Conservation (phyloP, 2,888 invertebrate species). For the Ichneumoninae sp. region DNA sequence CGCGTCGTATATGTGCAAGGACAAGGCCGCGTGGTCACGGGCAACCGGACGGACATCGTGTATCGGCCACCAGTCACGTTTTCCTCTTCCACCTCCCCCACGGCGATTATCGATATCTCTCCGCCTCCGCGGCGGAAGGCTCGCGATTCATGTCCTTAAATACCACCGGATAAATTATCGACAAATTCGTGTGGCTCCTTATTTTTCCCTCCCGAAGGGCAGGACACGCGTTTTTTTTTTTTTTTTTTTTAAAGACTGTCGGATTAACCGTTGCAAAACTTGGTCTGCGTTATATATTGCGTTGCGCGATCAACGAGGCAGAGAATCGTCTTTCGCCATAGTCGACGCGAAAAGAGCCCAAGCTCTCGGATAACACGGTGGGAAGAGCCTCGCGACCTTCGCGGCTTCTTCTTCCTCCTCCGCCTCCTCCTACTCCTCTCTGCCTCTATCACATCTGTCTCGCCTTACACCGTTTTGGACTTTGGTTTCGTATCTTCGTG, state of each 20-base stretch:
- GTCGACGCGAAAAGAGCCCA: constrained; percentile 32
- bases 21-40: constrained; percentile 83
- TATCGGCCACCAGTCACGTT: constrained; percentile 66
- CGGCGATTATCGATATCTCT: constrained; percentile 31
- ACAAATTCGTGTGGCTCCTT: not conserved
- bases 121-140: not conserved
- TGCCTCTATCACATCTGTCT: constrained; percentile 2
- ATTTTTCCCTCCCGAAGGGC: not conserved
- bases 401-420: constrained; percentile 7
- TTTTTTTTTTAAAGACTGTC: too few relatives aligned
- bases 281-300: constrained; percentile 18
- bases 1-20: constrained; percentile 75
- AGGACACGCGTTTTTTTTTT: too few relatives aligned
- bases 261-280: not conserved
- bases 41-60: constrained; percentile 70
- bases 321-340: constrained; percentile 35
- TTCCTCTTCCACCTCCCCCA: constrained; percentile 59
- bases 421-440: not conserved
- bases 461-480: constrained; percentile 3
- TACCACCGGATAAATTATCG: not conserved
- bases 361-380: constrained; percentile 37
- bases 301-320: constrained; percentile 34
- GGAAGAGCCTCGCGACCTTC: constrained; percentile 45
- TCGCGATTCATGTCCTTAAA: not conserved
- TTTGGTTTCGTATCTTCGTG: constrained; percentile 13